Base-by-base conservation (phyloP, 2,113 vertebrate genomes). In the Lophotis ruficrista region DNA sequence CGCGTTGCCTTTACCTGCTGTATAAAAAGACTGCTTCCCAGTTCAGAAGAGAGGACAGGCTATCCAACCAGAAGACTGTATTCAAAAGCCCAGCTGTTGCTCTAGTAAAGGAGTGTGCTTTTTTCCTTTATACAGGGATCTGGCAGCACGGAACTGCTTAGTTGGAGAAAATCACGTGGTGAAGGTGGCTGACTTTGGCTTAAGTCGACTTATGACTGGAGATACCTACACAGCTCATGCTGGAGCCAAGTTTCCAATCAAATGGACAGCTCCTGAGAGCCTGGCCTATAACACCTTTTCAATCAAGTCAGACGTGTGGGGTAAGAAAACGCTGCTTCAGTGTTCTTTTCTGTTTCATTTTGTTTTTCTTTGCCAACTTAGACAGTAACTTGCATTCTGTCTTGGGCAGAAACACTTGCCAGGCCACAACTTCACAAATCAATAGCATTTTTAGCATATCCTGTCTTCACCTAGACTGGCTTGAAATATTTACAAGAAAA, bases 171-270 rank as follows among this genome's bases (percentile, higher is more conserved):
- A 99, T 97, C 99, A 99, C 0, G 99, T 99, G 56, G 99, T 99
- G 33, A 99, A 99, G 95, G 99, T 99, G 90, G 99, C 99, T 28
- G 99, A 99, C 96, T 99, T 99, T 62, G 99, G 99, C 53, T 95
- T 99, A 77, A 99, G 99, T 96, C 98, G 99, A 71, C 92, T 99
- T 91, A 99, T 99, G 99, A 99, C 99, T 9, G 99, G 99, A 54
- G 99, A 99, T 83, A 99, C 99, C 11, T 99, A 99, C 96, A 99
- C 99, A n/a, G 99, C 99, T 90, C 99, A 99, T 8, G 99, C 99
- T 35, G 99, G 99, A 71, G 99, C 99, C 95, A 99, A 99, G 94
- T 99, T 99, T 96, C 99, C 99, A 65, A 99, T 99, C 97, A 99
- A 99, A 53, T 99, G 99, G 99, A 99, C 99, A 0, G 99, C 99